These are phyloP conservation scores for Ormyrus labotus DNA, from an alignment of 2,888 invertebrate genomes.

Conservation along the genomic window DNA sequence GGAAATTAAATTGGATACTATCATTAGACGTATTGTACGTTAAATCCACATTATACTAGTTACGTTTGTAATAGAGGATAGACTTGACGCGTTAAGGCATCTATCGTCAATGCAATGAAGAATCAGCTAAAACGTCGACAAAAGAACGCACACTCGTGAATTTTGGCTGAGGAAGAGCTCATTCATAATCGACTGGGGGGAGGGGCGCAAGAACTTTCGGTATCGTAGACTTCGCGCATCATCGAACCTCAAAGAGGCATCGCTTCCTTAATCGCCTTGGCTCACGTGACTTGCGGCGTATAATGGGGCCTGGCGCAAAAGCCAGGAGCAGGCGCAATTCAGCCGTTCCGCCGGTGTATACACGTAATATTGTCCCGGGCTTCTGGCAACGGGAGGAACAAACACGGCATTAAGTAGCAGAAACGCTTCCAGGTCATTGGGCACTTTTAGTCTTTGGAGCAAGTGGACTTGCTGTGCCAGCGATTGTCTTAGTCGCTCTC, in stretches of 20 bases:
- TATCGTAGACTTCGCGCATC: conserved; percentile 35
- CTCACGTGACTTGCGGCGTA: conserved; percentile 4
- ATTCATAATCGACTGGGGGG: too few species aligned
- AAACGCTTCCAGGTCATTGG: conserved; percentile 40
- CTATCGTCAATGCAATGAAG: too few species aligned
- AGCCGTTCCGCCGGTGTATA: neutral
- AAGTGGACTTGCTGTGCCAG: conserved; percentile 13
- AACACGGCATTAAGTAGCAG: conserved; percentile 19
- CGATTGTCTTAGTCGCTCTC: conserved; percentile 31
- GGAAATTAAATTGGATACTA: too few species aligned
- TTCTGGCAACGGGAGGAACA: neutral
- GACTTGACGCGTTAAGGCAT: too few species aligned
- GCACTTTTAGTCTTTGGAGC: neutral
- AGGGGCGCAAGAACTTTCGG: conserved; percentile 11
- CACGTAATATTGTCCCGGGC: neutral
- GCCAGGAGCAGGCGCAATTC: neutral
- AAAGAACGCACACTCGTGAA: too few species aligned
- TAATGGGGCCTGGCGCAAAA: neutral
- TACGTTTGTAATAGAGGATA: too few species aligned
- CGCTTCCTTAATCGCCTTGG: conserved; percentile 23
- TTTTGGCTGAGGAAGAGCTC: too few species aligned
- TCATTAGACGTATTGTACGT: too few species aligned
- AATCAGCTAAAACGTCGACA: too few species aligned
- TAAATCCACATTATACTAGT: too few species aligned
- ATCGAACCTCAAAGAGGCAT: conserved; percentile 25